Evolutionary conservation across 2,797 vertebrate genomes (phyloP).

Genomic region (Hippoglossus hippoglossus): DNA sequence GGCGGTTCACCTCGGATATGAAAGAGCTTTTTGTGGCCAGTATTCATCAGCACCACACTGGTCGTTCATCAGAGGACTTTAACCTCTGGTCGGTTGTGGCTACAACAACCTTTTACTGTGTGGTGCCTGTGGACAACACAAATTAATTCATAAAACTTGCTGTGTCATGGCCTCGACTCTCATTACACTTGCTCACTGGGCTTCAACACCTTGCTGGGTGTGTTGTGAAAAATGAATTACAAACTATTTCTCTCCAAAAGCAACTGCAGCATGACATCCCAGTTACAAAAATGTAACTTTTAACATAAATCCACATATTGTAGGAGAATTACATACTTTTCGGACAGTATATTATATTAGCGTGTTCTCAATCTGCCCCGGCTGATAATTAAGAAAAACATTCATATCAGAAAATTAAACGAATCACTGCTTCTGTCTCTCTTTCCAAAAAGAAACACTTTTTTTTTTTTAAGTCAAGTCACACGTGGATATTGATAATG

Average conservation of each 20-base stretch:
- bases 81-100: neutral
- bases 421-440: neutral
- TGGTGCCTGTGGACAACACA: neutral
- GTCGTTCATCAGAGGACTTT: neutral
- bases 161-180: neutral
- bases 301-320: too few species aligned
- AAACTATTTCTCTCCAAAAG: neutral
- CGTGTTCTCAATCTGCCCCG: too few species aligned
- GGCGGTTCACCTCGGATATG: neutral
- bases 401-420: neutral
- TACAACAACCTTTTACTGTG: neutral
- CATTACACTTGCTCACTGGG: neutral
- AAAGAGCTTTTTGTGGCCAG: neutral
- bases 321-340: too few species aligned
- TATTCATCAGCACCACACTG: neutral
- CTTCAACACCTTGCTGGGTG: neutral
- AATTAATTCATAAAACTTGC: neutral
- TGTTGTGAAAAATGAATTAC: neutral
- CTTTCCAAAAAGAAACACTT: too few species aligned
- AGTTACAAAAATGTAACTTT: too few species aligned
- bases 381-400: too few species aligned
- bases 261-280: neutral
- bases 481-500: too few species aligned
- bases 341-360: too few species aligned
- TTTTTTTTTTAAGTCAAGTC: too few species aligned